Conservation (phyloP, 1,140 invertebrate species). For the Formica exsecta region DNA sequence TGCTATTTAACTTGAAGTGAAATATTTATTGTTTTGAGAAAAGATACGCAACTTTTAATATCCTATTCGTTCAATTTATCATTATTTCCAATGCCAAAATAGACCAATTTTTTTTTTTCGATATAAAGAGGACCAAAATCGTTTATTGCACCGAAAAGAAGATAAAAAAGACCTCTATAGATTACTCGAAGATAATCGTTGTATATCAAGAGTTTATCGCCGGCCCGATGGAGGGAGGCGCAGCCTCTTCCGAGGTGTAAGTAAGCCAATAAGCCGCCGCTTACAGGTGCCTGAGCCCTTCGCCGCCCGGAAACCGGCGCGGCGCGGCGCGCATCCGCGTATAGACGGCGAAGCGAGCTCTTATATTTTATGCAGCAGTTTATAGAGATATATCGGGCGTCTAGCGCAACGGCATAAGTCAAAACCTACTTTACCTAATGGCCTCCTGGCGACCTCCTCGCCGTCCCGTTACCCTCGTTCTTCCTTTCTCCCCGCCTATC, state of each 20-base stretch:
- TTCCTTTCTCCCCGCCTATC: background rate
- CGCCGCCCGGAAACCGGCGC: background rate
- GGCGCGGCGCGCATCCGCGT: conserved; percentile 17
- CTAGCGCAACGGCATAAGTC: conserved; percentile 81
- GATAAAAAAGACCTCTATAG: background rate
- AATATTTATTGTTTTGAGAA: background rate
- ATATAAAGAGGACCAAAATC: background rate
- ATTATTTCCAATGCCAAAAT: background rate
- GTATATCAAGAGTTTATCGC: conserved; percentile 36
- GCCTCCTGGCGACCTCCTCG: conserved; percentile 74
- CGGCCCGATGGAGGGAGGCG: conserved; percentile 16
- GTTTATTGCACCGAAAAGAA: background rate
- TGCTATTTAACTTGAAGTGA: background rate
- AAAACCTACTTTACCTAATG: conserved; percentile 85
- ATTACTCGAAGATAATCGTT: conserved; percentile 61
- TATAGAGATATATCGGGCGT: conserved; percentile 82
- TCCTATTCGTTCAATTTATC: background rate
- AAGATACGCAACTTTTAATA: background rate
- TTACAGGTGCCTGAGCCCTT: conserved; percentile 60
- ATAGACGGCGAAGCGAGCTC: conserved; percentile 64
- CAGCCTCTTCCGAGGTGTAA: conserved; percentile 68
- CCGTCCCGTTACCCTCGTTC: conserved; percentile 34
- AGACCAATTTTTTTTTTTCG: too few relatives aligned
- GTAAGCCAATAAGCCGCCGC: conserved; percentile 60
- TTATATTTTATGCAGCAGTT: conserved; percentile 83